Evolutionary conservation across 1,140 invertebrate genomes (phyloP), one percentile per base, ranked within the genome.

Genomic region (Cydia strobilella): DNA sequence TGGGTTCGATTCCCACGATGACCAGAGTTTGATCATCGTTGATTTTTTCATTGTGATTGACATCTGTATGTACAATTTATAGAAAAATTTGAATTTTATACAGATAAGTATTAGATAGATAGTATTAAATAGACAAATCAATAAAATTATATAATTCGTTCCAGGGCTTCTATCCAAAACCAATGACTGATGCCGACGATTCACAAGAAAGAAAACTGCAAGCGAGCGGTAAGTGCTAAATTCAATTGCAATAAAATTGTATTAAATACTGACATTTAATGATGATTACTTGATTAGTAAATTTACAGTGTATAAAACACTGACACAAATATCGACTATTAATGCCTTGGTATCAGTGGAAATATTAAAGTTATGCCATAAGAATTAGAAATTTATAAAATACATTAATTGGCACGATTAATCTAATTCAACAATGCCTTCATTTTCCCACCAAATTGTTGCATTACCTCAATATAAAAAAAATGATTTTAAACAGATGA

Each of bases 81-180:
- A n/a, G n/a, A n/a, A n/a, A n/a, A n/a, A n/a, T n/a, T n/a, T n/a
- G n/a, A n/a, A n/a, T n/a, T n/a, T n/a, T n/a, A n/a, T n/a, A 10
- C 39, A 1, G 0, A 42, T 42, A 42, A 12, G 39, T 42, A 13
- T 13, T 12, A 0, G n/a, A n/a, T n/a, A n/a, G n/a, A n/a, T 39
- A 7, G 5, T 39, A 7, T 10, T 39, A 45, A 45, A 45, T 15
- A 45, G 13, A 15, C 12, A 13, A 45, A 45, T 45, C 71, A 45
- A 63, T 51, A 77, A 75, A 62, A 13, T 75, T 59, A 62, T 79
- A 62, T 79, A 76, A 51, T 72, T 77, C 74, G 72, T 86, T 85
- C 35, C 79, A 93, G 92, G 90, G 91, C 73, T 93, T 93, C 81
- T 93, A 93, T 77, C 91, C 92, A 84, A 93, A 93, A 74, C 90